Conservation (phyloP, 1,140 invertebrate species). For the Drosophila triauraria region DNA sequence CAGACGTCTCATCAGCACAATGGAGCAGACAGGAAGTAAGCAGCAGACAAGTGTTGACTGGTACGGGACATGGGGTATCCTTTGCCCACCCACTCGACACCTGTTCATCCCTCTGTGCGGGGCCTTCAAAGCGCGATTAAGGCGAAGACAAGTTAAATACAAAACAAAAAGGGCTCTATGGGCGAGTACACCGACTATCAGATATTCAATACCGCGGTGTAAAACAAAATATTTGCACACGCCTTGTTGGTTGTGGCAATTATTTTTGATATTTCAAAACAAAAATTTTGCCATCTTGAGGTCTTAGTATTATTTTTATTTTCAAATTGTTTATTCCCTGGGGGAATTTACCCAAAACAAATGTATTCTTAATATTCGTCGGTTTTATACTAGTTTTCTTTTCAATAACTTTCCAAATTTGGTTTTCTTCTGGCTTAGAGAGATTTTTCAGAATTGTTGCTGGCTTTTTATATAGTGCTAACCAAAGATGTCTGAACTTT, state of each 20-base stretch:
- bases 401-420: no score
- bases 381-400: no score
- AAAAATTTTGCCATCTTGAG: neutral
- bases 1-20: constrained; percentile 58
- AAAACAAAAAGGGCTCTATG: constrained; percentile 1
- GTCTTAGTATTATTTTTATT: no score
- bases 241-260: no score
- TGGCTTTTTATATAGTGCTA: no score
- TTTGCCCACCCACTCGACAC: constrained; percentile 15
- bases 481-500: no score
- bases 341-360: no score
- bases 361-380: no score
- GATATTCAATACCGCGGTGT: neutral
- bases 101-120: constrained; percentile 22
- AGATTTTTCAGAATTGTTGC: no score
- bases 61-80: constrained; percentile 6
- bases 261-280: neutral
- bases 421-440: no score
- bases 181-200: neutral
- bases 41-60: constrained; percentile 41
- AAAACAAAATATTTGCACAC: neutral
- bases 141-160: constrained; percentile 61
- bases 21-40: constrained; percentile 62
- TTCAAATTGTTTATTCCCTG: no score
- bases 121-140: constrained; percentile 41